Conservation (phyloP, 2,888 invertebrate genomes). For the Sycophila texana region DNA sequence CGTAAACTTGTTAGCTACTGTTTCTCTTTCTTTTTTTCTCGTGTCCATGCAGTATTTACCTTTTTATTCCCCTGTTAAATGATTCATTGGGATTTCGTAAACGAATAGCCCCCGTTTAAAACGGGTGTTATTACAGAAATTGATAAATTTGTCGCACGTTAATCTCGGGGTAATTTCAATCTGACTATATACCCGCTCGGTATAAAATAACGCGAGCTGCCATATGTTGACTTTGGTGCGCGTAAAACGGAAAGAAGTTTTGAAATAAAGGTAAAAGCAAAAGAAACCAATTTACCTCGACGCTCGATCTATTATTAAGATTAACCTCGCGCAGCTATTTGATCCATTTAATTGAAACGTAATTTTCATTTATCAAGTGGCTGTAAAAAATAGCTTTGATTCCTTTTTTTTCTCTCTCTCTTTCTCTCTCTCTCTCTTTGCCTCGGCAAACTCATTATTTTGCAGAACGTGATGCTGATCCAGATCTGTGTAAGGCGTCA, state of each 20-base stretch:
- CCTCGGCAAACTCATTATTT: constrained; percentile 23
- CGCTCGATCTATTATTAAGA: neutral
- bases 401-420: neutral
- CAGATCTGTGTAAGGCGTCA: constrained; percentile 39
- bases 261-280: neutral
- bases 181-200: neutral
- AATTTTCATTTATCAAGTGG: constrained; percentile 24
- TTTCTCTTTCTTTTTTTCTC: constrained; percentile 32
- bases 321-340: neutral
- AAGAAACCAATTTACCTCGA: neutral
- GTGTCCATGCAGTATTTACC: neutral
- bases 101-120: neutral
- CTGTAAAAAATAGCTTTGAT: neutral
- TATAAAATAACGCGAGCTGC: too few relatives aligned
- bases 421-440: neutral
- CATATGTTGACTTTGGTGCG: neutral
- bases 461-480: constrained; percentile 18
- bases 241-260: neutral
- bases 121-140: neutral
- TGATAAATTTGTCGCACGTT: too few relatives aligned
- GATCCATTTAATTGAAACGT: constrained; percentile 21
- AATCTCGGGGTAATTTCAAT: too few relatives aligned
- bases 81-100: neutral
- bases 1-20: constrained; percentile 62
- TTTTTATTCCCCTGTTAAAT: neutral